Evolutionary conservation across 2,797 vertebrate genomes (phyloP).

Genomic region (Xerus rutilus): DNA sequence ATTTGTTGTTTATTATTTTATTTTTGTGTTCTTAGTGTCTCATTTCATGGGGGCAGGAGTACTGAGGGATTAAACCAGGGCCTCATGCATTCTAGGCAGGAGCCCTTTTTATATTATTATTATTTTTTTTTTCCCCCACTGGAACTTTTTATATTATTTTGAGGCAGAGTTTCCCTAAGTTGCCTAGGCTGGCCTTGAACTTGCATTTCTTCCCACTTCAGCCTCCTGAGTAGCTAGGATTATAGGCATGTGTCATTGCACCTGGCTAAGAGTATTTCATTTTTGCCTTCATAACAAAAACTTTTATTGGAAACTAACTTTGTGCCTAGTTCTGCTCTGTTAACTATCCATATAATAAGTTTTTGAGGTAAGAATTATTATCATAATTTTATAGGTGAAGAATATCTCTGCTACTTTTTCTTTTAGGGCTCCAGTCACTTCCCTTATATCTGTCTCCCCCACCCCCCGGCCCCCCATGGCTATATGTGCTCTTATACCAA

Average conservation of each 20-base stretch:
- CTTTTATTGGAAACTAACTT: slow-evolving; percentile 17
- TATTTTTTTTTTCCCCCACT: too few species aligned
- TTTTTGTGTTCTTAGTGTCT: background rate
- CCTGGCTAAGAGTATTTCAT: background rate
- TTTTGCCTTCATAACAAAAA: slow-evolving; percentile 56
- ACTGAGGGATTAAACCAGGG: too few species aligned
- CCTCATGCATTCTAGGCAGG: too few species aligned
- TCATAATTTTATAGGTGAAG: background rate
- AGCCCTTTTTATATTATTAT: too few species aligned
- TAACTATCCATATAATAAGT: background rate
- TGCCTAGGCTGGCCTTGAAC: too few species aligned
- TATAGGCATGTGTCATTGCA: too few species aligned
- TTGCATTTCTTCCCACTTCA: too few species aligned
- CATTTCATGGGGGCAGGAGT: too few species aligned
- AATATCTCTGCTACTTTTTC: background rate
- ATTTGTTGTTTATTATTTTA: slow-evolving; percentile 25
- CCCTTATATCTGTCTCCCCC: background rate
- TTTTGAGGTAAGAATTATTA: slow-evolving; percentile 17
- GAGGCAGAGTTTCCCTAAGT: too few species aligned
- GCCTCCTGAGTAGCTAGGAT: too few species aligned
- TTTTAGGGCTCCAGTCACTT: background rate
- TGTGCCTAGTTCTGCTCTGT: background rate
- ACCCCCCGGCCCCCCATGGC: background rate
- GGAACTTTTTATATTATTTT: too few species aligned
- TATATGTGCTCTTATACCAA: background rate